Evolutionary conservation across 2,797 vertebrate species (phyloP).

Genomic region (Thunnus albacares): DNA sequence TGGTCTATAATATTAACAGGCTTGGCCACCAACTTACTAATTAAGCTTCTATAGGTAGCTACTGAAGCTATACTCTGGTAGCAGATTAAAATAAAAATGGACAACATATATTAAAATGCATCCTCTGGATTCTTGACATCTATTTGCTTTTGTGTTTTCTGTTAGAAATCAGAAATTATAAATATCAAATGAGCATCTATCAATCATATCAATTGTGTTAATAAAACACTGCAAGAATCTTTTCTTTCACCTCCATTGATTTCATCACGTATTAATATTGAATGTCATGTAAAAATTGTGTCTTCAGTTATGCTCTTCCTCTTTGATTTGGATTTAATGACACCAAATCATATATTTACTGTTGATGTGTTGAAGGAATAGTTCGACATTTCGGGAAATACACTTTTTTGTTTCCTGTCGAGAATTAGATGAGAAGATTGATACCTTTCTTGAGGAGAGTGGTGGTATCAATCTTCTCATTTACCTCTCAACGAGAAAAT

Average conservation of each 20-base stretch:
- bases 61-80: not conserved
- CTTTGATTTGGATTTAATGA: not conserved
- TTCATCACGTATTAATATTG: not conserved
- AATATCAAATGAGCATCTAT: not conserved
- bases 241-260: not conserved
- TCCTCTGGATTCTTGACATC: not conserved
- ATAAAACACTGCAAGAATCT: not conserved
- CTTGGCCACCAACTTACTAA: too few species aligned
- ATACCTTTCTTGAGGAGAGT: too few species aligned
- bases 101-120: not conserved
- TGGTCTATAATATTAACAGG: too few species aligned
- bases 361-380: not conserved
- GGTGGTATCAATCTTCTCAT: too few species aligned
- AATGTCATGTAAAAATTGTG: not conserved
- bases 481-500: too few species aligned
- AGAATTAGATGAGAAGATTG: too few species aligned
- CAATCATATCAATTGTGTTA: not conserved
- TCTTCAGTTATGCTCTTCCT: not conserved
- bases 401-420: too few species aligned
- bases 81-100: not conserved
- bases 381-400: too few species aligned
- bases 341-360: not conserved
- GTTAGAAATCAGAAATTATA: not conserved
- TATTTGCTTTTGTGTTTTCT: not conserved
- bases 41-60: not conserved